A percentile compares a stretch with the other conserved stretches of the same genome.
phyloP scores from a whole-genome alignment of 1,140 invertebrate genomes.

The Heliconius congener region DNA sequence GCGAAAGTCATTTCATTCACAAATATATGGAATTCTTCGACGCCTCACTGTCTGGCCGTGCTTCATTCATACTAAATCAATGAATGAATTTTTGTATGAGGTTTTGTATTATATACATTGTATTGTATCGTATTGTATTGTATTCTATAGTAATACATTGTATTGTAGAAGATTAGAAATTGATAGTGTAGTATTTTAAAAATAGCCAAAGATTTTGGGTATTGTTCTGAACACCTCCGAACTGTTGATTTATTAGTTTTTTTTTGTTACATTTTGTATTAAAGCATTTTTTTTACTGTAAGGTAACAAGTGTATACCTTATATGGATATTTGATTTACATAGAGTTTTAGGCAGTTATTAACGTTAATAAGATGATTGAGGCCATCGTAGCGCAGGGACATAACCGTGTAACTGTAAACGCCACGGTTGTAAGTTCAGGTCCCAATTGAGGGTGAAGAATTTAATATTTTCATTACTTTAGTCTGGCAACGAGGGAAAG shows the following conservation, averaged over 20 bases:
- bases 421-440: too few relatives aligned
- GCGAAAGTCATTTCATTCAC: conserved; percentile 30
- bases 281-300: background rate
- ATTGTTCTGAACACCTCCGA: conserved; percentile 5
- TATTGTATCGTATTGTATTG: background rate
- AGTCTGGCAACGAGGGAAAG: too few relatives aligned
- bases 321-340: background rate
- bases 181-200: conserved; percentile 20
- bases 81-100: conserved; percentile 17
- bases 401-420: too few relatives aligned
- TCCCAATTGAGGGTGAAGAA: too few relatives aligned
- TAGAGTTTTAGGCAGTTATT: background rate
- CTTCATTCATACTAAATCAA: conserved; percentile 16
- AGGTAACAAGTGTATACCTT: background rate
- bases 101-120: conserved; percentile 1
- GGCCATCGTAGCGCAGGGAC: too few relatives aligned
- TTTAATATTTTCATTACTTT: too few relatives aligned
- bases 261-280: background rate
- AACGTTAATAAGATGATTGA: too few relatives aligned
- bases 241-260: conserved; percentile 5
- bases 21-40: conserved; percentile 18
- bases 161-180: conserved; percentile 26
- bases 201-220: background rate
- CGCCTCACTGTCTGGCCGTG: conserved; percentile 22
- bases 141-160: conserved; percentile 11